A percentile compares a stretch with the other conserved stretches of the same genome.
Evolutionary conservation across 2,888 invertebrate species (phyloP).

Genomic region (Ectemnius lituratus): DNA sequence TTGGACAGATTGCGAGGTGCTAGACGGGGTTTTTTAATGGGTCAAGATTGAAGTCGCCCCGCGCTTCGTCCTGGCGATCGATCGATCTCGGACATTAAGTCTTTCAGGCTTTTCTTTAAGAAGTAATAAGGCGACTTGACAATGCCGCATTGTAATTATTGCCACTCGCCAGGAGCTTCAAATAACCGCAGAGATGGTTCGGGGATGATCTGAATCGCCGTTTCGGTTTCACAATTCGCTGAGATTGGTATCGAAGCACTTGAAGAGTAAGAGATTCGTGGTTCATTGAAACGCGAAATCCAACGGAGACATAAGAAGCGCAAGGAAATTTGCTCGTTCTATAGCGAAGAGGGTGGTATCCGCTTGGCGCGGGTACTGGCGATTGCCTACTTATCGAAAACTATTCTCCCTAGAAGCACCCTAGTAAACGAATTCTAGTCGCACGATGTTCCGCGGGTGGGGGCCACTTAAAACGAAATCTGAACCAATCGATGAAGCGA

Average conservation of each 20-base stretch:
- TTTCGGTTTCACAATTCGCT: slow-evolving; percentile 2
- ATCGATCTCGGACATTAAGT: slow-evolving; percentile 6
- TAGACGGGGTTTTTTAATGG: slow-evolving; percentile 8
- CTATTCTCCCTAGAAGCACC: slow-evolving; percentile 9
- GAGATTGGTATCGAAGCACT: background rate
- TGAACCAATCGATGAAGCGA: slow-evolving; percentile 13
- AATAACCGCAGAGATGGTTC: background rate
- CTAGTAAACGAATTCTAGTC: slow-evolving; percentile 5
- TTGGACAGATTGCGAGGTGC: slow-evolving; percentile 45
- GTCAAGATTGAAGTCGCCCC: background rate
- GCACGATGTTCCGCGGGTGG: background rate
- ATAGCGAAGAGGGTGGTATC: background rate
- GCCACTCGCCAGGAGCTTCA: background rate
- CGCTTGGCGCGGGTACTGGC: background rate
- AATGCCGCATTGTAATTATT: slow-evolving; percentile 9
- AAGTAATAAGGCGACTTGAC: background rate
- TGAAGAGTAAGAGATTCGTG: background rate
- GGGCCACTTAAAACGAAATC: slow-evolving; percentile 18
- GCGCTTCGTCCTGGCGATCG: background rate
- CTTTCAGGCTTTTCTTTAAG: background rate
- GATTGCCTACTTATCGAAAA: slow-evolving; percentile 12
- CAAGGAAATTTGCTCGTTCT: slow-evolving; percentile 6
- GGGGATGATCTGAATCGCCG: slow-evolving; percentile 8
- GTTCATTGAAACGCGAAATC: slow-evolving; percentile 4
- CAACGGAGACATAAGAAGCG: background rate